phyloP scores from a whole-genome alignment of 2,797 vertebrate species.

The Aythya fuligula region DNA sequence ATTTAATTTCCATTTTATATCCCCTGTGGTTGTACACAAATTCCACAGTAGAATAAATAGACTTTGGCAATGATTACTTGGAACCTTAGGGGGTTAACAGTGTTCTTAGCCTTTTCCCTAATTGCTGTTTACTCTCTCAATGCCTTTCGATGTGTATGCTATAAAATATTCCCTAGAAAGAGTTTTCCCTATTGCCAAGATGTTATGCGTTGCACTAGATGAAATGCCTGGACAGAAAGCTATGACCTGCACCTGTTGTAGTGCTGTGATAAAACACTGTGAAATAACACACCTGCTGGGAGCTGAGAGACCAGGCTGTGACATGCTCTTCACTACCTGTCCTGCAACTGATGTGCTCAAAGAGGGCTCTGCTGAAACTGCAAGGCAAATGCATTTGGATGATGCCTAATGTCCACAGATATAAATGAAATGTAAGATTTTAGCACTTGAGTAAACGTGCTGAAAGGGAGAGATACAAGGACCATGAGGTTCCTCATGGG shows the following conservation, averaged over 20 bases:
- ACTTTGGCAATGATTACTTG: constrained; percentile 26
- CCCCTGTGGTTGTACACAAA: constrained; percentile 38
- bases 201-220: background rate
- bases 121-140: constrained; percentile 43
- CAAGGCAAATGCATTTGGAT: background rate
- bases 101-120: constrained; percentile 57
- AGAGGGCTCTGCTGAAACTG: background rate
- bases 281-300: background rate
- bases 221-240: constrained; percentile 4
- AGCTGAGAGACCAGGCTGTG: background rate
- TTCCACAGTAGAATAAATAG: constrained; percentile 29
- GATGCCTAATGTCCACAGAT: background rate
- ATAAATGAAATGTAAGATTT: background rate
- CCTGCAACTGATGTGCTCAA: background rate
- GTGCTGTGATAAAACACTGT: background rate
- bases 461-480: background rate
- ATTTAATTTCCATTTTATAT: constrained; percentile 52
- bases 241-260: background rate
- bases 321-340: background rate
- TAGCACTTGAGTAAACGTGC: background rate
- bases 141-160: background rate
- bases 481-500: background rate
- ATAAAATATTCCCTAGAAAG: constrained; percentile 3
- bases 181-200: background rate
- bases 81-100: constrained; percentile 58